Conservation (phyloP, 2,113 vertebrate species). For the Strix uralensis region DNA sequence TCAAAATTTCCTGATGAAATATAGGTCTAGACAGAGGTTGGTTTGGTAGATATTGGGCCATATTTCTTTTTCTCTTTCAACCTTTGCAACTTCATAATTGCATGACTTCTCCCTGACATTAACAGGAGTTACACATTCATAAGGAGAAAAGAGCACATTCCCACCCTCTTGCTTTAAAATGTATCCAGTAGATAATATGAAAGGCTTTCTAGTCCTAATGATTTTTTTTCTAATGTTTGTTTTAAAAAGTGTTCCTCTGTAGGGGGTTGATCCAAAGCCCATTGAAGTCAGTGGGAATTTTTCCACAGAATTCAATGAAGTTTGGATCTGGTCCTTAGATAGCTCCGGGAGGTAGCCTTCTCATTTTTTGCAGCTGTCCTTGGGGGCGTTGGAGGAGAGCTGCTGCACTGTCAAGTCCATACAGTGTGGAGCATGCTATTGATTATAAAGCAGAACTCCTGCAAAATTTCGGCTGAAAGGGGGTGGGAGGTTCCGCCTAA, state of each 20-base stretch:
- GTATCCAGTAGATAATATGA: constrained; percentile 47
- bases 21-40: not conserved
- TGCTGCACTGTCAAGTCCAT: constrained; percentile 17
- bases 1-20: not conserved
- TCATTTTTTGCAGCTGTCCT: constrained; percentile 67
- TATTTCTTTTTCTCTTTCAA: not conserved
- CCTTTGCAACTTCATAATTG: not conserved
- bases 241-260: constrained; percentile 56
- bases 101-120: not conserved
- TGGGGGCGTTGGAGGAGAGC: constrained; percentile 30
- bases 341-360: constrained; percentile 39
- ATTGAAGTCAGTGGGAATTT: constrained; percentile 68
- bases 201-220: constrained; percentile 49
- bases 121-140: not conserved
- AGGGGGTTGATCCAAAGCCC: constrained; percentile 44
- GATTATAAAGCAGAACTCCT: constrained; percentile 56
- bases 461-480: constrained; percentile 50
- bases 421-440: constrained; percentile 9
- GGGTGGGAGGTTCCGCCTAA: constrained; percentile 11
- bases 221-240: constrained; percentile 38
- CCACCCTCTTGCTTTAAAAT: constrained; percentile 50
- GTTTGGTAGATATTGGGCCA: not conserved
- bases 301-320: constrained; percentile 53
- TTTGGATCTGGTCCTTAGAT: constrained; percentile 55
- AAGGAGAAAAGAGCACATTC: constrained; percentile 43